Base-by-base conservation (phyloP, 2,797 vertebrate species). In the Eleutherodactylus coqui region DNA sequence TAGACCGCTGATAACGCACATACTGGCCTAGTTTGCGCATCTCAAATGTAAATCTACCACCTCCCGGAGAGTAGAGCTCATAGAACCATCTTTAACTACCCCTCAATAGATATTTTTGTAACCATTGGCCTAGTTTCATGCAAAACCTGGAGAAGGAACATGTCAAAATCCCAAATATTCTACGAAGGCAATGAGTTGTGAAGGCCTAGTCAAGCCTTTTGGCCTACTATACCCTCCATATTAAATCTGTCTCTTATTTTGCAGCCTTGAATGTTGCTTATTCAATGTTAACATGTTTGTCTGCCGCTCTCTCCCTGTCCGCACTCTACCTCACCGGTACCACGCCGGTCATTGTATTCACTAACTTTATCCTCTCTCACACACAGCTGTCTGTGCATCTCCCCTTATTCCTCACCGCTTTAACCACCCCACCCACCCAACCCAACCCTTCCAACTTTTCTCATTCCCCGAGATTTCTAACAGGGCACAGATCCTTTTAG, bases 221-320 rank as follows among this genome's bases (percentile, higher is more conserved):
- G 49, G 10, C 77, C n/a, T 41, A 21, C 81, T 16, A 58, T 76
- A n/a, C n/a, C 55, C 70, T 75, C 7, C 70, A 79, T 80, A 67
- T 80, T 73, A 80, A 84, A 87, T 64, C 43, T 84, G 55, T 80
- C 76, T 87, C 41, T 84, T 87, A 83, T 87, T 84, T 87, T 87
- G 67, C 75, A 84, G 86, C 86, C 53, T 67, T 87, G 67, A 80
- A 49, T 87, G 86, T 84, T 36, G 86, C 86, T 79, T 87, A n/a
- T 38, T 84, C 76, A 75, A 79, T 80, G 81, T 83, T 73, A 69
- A 81, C 73, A 34, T 82, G 38, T 77, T 47, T 67, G 72, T 67
- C 72, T 78, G 67, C 83, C 38, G 70, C 83, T 77, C 43, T 88
- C 83, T 70, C 53, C 49, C 58, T 88, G 62, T 88, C 78, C 45